phyloP scores from a whole-genome alignment of 1,140 invertebrate species.

The Arion vulgaris region DNA sequence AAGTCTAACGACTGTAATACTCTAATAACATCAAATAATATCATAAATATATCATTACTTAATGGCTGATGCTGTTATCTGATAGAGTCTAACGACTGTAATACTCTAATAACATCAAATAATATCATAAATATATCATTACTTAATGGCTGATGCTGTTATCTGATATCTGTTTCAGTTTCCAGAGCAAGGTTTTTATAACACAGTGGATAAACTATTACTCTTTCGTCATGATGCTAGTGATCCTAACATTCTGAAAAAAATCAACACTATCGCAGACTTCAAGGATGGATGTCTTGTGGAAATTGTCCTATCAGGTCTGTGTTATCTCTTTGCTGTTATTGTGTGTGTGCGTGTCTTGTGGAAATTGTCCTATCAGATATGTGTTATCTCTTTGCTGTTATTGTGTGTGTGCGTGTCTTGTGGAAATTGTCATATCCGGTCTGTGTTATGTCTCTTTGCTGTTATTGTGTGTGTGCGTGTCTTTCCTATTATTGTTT shows the following conservation, averaged over 20 bases:
- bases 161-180: too few species aligned
- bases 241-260: conserved; percentile 91
- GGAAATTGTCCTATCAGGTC: conserved; percentile 94
- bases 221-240: conserved; percentile 96
- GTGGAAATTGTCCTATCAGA: conserved; percentile 96
- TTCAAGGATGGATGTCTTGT: conserved; percentile 92
- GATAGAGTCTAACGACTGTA: too few species aligned
- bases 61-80: too few species aligned
- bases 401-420: conserved; percentile 42
- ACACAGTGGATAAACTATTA: conserved; percentile 81
- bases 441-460: conserved; percentile 77
- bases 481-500: conserved; percentile 83
- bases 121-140: too few species aligned
- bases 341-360: conserved; percentile 69
- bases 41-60: too few species aligned
- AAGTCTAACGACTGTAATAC: too few species aligned
- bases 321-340: conserved; percentile 60
- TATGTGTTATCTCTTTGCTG: conserved; percentile 72
- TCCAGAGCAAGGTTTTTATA: conserved; percentile 93
- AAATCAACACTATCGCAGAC: conserved; percentile 88
- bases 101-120: too few species aligned
- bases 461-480: background rate
- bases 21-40: too few species aligned
- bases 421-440: conserved; percentile 95
- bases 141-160: too few species aligned